phyloP scores from a whole-genome alignment of 2,113 vertebrate genomes.

The Lophius piscatorius region DNA sequence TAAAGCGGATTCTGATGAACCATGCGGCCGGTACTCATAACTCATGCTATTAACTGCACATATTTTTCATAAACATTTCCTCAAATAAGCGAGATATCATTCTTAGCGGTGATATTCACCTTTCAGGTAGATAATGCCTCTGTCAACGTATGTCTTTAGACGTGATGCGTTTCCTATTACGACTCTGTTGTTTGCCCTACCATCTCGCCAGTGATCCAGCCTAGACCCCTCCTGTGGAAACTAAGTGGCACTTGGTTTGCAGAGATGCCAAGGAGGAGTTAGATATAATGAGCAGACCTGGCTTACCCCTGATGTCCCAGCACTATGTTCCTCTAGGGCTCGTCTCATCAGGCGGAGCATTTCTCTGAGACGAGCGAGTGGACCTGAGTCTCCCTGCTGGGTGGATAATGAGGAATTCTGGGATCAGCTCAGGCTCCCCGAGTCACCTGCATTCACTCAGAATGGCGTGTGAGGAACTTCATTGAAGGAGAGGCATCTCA shows the following conservation, averaged over 20 bases:
- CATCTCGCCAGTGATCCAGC: slow-evolving; percentile 75
- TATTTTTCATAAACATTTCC: slow-evolving; percentile 20
- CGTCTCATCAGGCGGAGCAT: slow-evolving; percentile 71
- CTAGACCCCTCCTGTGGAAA: slow-evolving; percentile 76
- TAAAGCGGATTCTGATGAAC: slow-evolving; percentile 24
- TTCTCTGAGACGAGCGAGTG: slow-evolving; percentile 71
- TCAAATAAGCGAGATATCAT: background rate
- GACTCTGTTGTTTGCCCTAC: slow-evolving; percentile 73
- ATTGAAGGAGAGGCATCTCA: slow-evolving; percentile 74
- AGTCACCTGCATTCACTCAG: slow-evolving; percentile 82
- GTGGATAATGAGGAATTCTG: slow-evolving; percentile 85
- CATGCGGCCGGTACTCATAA: slow-evolving; percentile 4
- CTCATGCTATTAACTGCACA: slow-evolving; percentile 10
- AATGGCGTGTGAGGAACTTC: slow-evolving; percentile 83
- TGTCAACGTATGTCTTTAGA: slow-evolving; percentile 56
- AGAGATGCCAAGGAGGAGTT: slow-evolving; percentile 82
- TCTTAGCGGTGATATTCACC: slow-evolving; percentile 9
- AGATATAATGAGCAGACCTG: slow-evolving; percentile 83
- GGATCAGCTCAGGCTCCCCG: slow-evolving; percentile 83
- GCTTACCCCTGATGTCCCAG: slow-evolving; percentile 77
- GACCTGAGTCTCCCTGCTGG: slow-evolving; percentile 78
- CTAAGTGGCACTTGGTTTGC: slow-evolving; percentile 85
- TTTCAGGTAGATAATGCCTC: slow-evolving; percentile 3
- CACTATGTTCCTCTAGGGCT: slow-evolving; percentile 74
- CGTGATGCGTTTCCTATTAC: slow-evolving; percentile 73